A percentile compares a stretch with the other conserved stretches of the same genome.
Conservation (phyloP, 1,140 invertebrate genomes). For the Heliothis subflexa region DNA sequence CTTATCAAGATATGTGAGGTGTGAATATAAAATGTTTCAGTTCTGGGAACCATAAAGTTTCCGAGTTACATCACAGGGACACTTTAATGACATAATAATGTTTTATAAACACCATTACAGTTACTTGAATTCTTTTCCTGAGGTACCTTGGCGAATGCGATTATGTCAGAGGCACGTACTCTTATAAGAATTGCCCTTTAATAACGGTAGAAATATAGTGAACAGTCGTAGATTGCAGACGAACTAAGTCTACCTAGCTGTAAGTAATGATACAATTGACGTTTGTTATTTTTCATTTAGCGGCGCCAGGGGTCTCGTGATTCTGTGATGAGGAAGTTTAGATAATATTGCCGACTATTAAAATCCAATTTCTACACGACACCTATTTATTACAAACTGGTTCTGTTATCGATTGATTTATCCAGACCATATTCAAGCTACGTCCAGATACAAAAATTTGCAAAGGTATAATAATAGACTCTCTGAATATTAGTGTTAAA, state of each 20-base stretch:
- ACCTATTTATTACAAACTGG: not conserved
- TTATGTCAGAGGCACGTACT: slow-evolving; percentile 75
- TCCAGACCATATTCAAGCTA: not conserved
- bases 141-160: slow-evolving; percentile 61
- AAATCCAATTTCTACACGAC: not conserved
- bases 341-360: not conserved
- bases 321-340: not conserved
- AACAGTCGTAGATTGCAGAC: slow-evolving; percentile 81
- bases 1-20: slow-evolving; percentile 66
- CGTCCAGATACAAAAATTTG: too few relatives aligned
- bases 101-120: slow-evolving; percentile 51
- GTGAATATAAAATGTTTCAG: slow-evolving; percentile 57
- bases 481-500: too few relatives aligned
- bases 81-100: slow-evolving; percentile 43
- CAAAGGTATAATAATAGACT: too few relatives aligned
- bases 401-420: not conserved
- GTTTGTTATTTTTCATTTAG: slow-evolving; percentile 46
- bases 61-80: slow-evolving; percentile 30
- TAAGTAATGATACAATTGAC: slow-evolving; percentile 81
- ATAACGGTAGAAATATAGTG: slow-evolving; percentile 74
- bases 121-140: slow-evolving; percentile 59
- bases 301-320: slow-evolving; percentile 8
- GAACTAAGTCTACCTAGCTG: slow-evolving; percentile 74
- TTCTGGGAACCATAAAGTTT: slow-evolving; percentile 47
- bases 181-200: slow-evolving; percentile 79